Evolutionary conservation across 1,140 invertebrate species (phyloP), one percentile per base, ranked within the genome.

Genomic region (Ceratosolen fusciceps): DNA sequence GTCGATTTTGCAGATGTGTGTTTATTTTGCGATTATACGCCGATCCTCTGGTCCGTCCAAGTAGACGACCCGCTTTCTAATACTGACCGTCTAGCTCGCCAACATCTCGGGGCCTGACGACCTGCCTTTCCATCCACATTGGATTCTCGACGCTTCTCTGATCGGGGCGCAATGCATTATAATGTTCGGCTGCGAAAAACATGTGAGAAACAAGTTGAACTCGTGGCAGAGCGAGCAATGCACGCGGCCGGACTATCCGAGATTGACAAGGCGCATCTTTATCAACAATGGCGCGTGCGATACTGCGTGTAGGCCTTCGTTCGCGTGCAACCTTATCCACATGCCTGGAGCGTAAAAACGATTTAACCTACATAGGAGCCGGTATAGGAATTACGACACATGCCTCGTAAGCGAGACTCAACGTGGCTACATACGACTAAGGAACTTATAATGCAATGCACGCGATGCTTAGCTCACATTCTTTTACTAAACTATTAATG

Each of bases 191-290:
- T 34, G 29, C 29, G 34, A 34, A 54, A 72, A 54, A n/a, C 29
- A 56, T n/a, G n/a, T n/a, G n/a, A n/a, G 4, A 5, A 2, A 47
- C 9, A 54, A 34, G 16, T 37, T 54, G 70, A 54, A 72, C 70
- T 72, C 70, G 70, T 72, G 70, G 52, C 70, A 72, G 29, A 24
- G 29, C 52, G 49, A 14, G 49, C 2, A 34, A 29, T 58, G 16
- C 54, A 58, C n/a, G n/a, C n/a, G n/a, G n/a, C 29, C 58, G 58
- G 5, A 43, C 43, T 68, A 39, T 19, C 24, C 39, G n/a, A 2
- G 21, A 7, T 68, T 39, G 34, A 21, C 3, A 68, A 8, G 10
- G 65, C 65, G 31, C 65, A 43, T 68, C 65, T 68, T 43, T 68
- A 68, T 68, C n/a, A n/a, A 68, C 21, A 68, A 68, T 68, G 8